These are phyloP conservation scores for Muricea muricata DNA, from an alignment of 92 coral and sea anemone species.

Conservation along the genomic window DNA sequence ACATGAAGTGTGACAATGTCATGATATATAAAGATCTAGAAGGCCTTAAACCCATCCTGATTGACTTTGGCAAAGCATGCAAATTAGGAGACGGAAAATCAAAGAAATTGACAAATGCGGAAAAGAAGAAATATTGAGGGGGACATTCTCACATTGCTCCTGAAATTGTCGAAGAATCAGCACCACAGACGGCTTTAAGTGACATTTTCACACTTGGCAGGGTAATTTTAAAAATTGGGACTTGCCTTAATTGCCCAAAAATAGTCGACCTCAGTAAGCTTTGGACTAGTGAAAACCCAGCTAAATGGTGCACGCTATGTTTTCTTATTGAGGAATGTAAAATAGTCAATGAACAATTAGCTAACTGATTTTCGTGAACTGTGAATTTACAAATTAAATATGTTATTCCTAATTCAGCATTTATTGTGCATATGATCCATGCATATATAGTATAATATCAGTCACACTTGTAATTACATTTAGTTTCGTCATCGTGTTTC, in stretches of 20 bases:
- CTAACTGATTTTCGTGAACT: too few species aligned
- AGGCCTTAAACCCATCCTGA: slow-evolving; percentile 7
- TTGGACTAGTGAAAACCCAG: background rate
- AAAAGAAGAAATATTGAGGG: slow-evolving; percentile 5
- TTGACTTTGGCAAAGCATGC: slow-evolving; percentile 4
- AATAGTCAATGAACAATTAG: background rate
- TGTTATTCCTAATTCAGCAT: too few species aligned
- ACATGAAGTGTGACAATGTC: slow-evolving; percentile 5
- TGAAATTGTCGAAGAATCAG: background rate
- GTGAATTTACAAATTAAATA: too few species aligned
- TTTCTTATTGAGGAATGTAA: slow-evolving; percentile 9
- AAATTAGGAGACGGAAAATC: background rate
- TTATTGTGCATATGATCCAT: too few species aligned
- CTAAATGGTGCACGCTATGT: background rate
- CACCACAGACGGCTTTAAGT: background rate
- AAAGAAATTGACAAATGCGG: background rate
- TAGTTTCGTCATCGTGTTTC: too few species aligned
- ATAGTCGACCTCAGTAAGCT: slow-evolving; percentile 13
- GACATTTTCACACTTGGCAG: slow-evolving; percentile 1
- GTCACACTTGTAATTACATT: too few species aligned
- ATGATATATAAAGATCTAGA: background rate
- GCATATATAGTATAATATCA: too few species aligned
- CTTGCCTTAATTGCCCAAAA: background rate
- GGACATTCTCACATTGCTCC: background rate
- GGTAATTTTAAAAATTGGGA: slow-evolving; percentile 2